Conservation (phyloP, 2,888 invertebrate species). For the Papilio gigon region DNA sequence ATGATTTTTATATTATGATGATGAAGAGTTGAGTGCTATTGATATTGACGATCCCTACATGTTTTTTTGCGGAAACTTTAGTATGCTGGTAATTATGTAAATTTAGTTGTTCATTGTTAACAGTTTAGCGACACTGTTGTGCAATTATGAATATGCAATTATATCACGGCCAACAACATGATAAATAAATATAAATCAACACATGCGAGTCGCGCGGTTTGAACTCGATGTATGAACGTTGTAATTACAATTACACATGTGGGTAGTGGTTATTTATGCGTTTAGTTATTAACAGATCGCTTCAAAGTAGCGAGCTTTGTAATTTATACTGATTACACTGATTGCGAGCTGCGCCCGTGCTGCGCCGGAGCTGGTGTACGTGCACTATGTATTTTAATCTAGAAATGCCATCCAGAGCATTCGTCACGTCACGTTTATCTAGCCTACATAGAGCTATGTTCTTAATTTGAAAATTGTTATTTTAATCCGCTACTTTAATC, state of each 20-base stretch:
- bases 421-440: too few relatives aligned
- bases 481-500: background rate
- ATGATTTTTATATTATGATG: too few relatives aligned
- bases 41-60: too few relatives aligned
- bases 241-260: conserved; percentile 37
- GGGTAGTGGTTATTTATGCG: conserved; percentile 33
- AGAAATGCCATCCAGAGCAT: background rate
- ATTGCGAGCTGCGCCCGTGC: background rate
- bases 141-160: conserved; percentile 24
- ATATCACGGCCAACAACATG: conserved; percentile 21
- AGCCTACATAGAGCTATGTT: too few relatives aligned
- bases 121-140: background rate
- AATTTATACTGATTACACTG: conserved; percentile 47
- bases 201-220: conserved; percentile 13
- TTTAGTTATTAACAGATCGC: conserved; percentile 27
- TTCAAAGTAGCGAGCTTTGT: conserved; percentile 39
- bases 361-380: background rate
- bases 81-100: too few relatives aligned
- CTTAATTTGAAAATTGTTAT: background rate
- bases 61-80: too few relatives aligned
- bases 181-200: conserved; percentile 32
- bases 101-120: background rate
- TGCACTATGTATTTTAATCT: background rate
- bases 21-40: too few relatives aligned
- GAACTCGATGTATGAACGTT: conserved; percentile 20